These are phyloP conservation scores for Agrilus mali DNA, from an alignment of 2,888 invertebrate genomes.

Conservation along the genomic window DNA sequence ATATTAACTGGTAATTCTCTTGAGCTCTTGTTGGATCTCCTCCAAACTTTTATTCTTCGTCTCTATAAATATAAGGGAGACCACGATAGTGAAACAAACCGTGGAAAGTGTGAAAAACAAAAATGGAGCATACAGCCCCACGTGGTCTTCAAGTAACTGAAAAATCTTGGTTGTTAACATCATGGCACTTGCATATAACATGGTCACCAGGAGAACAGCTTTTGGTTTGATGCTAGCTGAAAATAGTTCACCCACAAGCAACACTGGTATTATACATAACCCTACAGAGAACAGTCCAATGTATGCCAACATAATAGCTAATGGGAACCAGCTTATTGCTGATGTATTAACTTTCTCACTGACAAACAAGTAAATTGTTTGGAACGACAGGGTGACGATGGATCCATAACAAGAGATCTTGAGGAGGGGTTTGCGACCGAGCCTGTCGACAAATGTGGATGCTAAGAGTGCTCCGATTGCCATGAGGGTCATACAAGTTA, in stretches of 20 bases:
- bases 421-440: no score
- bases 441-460: no score
- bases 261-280: no score
- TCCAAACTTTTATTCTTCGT: slow-evolving; percentile 14
- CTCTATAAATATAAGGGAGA: slow-evolving; percentile 13
- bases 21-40: slow-evolving; percentile 14
- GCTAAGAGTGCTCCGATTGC: no score
- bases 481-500: no score
- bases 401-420: no score
- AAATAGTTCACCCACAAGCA: slow-evolving; percentile 11
- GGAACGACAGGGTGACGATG: no score
- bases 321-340: no score
- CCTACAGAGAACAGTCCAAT: no score
- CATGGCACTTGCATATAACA: slow-evolving; percentile 7
- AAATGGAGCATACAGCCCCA: slow-evolving; percentile 10
- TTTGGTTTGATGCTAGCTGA: slow-evolving; percentile 12
- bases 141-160: slow-evolving; percentile 11
- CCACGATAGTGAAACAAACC: slow-evolving; percentile 6
- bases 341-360: no score
- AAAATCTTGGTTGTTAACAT: slow-evolving; percentile 11
- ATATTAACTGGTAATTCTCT: not conserved
- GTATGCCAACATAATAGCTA: no score
- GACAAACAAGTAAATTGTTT: no score
- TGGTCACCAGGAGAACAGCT: slow-evolving; percentile 6
- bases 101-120: slow-evolving; percentile 3